Conservation (phyloP, 2,797 vertebrate genomes). For the Hippoglossus hippoglossus region DNA sequence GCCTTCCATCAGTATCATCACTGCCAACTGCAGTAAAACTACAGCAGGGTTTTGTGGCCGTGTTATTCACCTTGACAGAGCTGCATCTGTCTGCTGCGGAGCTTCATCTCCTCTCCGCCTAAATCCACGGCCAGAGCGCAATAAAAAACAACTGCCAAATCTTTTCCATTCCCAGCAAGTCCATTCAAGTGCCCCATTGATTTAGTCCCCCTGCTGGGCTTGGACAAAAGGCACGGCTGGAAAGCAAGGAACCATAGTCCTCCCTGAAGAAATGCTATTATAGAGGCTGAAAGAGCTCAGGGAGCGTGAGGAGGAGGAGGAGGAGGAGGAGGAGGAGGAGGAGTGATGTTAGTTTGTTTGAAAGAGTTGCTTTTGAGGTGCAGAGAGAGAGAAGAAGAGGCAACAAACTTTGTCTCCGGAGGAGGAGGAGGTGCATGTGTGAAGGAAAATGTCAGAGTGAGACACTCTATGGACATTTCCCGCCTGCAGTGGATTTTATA, state of each 20-base stretch:
- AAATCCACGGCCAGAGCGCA: conserved; percentile 50
- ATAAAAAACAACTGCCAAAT: conserved; percentile 10
- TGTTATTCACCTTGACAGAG: conserved; percentile 27
- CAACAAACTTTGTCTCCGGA: no score
- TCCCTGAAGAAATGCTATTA: conserved; percentile 59
- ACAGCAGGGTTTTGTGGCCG: not conserved
- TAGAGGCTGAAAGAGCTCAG: conserved; percentile 50
- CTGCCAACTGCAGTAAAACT: not conserved
- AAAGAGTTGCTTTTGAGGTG: conserved; percentile 33
- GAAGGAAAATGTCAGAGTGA: no score
- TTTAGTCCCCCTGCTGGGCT: conserved; percentile 56
- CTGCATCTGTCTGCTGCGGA: conserved; percentile 34
- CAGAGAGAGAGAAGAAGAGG: not conserved
- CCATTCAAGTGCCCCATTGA: conserved; percentile 62
- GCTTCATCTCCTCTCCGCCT: conserved; percentile 34
- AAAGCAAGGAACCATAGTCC: conserved; percentile 34
- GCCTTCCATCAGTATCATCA: not conserved
- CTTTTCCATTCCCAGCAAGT: conserved; percentile 12
- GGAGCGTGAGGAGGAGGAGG: conserved; percentile 15
- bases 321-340: not conserved
- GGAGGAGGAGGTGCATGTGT: no score
- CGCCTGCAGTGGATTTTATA: no score
- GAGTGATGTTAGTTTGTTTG: conserved; percentile 26
- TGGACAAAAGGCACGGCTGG: conserved; percentile 64
- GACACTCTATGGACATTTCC: no score